phyloP scores from a whole-genome alignment of 1,140 invertebrate genomes.

The Neuroterus valhalla region DNA sequence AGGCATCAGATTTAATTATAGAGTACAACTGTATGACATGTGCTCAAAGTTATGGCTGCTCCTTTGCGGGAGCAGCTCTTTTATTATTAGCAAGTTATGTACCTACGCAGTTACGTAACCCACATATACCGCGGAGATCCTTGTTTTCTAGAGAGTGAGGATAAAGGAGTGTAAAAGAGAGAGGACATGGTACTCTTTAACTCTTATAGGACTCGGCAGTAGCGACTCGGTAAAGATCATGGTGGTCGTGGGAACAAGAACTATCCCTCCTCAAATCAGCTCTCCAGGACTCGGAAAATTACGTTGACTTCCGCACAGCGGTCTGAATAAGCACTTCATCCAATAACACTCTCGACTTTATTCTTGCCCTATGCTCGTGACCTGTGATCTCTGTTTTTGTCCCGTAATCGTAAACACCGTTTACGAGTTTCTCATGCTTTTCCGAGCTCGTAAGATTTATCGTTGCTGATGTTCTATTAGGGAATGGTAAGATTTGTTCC shows the following conservation, averaged over 20 bases:
- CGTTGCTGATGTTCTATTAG: neutral
- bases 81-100: neutral
- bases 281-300: neutral
- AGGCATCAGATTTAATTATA: conserved; percentile 23
- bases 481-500: neutral
- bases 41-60: conserved; percentile 12
- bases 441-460: neutral
- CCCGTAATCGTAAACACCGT: neutral
- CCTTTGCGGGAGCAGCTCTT: neutral
- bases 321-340: neutral
- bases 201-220: conserved; percentile 50
- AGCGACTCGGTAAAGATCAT: conserved; percentile 62
- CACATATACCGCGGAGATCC: conserved; percentile 40
- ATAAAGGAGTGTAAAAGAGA: conserved; percentile 33
- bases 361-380: neutral
- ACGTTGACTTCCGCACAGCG: neutral
- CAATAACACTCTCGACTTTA: neutral
- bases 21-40: conserved; percentile 19
- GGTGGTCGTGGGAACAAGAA: conserved; percentile 67
- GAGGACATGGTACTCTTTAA: conserved; percentile 3
- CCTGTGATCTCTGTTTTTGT: neutral
- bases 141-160: conserved; percentile 13
- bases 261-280: conserved; percentile 48
- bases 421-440: neutral
- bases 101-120: conserved; percentile 52